Percentiles rank a stretch among this genome's conserved stretches.
Evolutionary conservation across 2,888 invertebrate genomes (phyloP).

Genomic region (Drosophila greeni): DNA sequence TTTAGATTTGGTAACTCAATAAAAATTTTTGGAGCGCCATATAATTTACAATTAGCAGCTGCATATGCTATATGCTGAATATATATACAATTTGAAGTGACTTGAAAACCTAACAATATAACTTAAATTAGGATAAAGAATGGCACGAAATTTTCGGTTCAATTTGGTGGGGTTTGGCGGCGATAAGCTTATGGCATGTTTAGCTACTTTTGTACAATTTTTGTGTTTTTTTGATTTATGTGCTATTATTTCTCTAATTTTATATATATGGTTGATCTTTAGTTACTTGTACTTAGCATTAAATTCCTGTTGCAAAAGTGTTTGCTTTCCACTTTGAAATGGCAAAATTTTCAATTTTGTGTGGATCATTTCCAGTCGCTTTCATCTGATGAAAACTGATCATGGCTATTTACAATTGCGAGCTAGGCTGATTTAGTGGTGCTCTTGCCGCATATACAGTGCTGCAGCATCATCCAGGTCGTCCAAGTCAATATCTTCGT

Average conservation of each 20-base stretch:
- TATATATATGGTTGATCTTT: constrained; percentile 13
- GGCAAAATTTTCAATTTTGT: constrained; percentile 57
- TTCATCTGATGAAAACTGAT: constrained; percentile 63
- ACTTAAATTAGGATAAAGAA: constrained; percentile 51
- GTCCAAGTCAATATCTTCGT: constrained; percentile 81
- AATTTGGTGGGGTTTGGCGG: constrained; percentile 40
- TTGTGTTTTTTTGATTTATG: constrained; percentile 52
- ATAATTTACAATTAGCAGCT: constrained; percentile 71
- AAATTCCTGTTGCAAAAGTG: constrained; percentile 69
- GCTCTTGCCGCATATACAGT: constrained; percentile 80
- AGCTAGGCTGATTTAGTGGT: constrained; percentile 46
- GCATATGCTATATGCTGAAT: constrained; percentile 50
- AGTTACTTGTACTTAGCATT: constrained; percentile 67
- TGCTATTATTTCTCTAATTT: constrained; percentile 52
- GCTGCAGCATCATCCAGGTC: constrained; percentile 81
- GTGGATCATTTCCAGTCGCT: constrained; percentile 33
- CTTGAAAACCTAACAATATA: constrained; percentile 35
- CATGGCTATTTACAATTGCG: constrained; percentile 54
- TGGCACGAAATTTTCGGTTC: constrained; percentile 67
- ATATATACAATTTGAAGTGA: constrained; percentile 61
- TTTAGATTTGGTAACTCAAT: constrained; percentile 35
- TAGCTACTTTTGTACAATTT: constrained; percentile 64
- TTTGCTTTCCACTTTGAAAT: constrained; percentile 18
- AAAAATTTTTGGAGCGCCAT: constrained; percentile 54
- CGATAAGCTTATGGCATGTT: constrained; percentile 38